A percentile compares a stretch with the other conserved stretches of the same genome.
Conservation (phyloP, 2,113 vertebrate species). For the Bufo gargarizans region DNA sequence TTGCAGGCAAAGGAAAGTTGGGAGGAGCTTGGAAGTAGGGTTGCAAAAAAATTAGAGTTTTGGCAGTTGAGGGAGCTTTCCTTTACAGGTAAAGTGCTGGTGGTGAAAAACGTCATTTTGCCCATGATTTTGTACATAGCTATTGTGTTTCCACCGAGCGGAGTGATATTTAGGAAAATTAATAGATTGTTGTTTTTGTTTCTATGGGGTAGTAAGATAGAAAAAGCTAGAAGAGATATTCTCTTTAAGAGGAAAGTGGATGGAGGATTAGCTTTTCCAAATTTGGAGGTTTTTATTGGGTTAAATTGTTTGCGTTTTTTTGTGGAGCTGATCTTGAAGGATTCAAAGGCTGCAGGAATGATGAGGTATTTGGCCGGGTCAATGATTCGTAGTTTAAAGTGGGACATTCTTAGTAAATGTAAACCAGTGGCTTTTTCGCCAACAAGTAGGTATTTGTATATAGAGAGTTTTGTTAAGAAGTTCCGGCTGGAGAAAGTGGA, state of each 20-base stretch:
- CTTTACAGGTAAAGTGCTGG: too few relatives aligned
- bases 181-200: not conserved
- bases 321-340: too few relatives aligned
- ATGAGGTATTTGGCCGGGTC: not conserved
- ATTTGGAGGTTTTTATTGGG: not conserved
- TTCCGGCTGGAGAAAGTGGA: not conserved
- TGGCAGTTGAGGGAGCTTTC: too few relatives aligned
- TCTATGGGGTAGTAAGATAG: not conserved
- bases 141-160: not conserved
- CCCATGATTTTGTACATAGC: not conserved
- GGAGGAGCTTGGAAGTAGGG: too few relatives aligned
- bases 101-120: too few relatives aligned
- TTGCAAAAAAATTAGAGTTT: too few relatives aligned
- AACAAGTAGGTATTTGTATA: not conserved
- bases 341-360: not conserved
- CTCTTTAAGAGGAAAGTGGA: not conserved
- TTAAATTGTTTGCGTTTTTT: not conserved
- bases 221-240: not conserved
- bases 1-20: not conserved
- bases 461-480: not conserved
- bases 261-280: not conserved
- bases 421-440: not conserved
- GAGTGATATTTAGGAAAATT: not conserved
- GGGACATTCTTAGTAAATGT: not conserved
- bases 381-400: not conserved